Conservation (phyloP, 2,113 vertebrate genomes). For the Callospermophilus lateralis region DNA sequence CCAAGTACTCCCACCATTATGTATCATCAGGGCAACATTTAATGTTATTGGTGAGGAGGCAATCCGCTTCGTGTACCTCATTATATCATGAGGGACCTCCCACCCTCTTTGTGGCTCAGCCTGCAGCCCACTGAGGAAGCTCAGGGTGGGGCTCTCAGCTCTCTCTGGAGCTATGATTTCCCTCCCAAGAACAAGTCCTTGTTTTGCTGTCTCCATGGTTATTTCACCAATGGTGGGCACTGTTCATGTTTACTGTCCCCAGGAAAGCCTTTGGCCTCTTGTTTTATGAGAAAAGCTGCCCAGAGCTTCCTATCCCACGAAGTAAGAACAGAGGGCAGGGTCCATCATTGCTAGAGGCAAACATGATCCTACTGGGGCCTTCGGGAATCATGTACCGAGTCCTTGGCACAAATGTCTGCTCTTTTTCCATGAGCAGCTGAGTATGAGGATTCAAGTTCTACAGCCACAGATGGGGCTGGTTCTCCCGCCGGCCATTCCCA, state of each 20-base stretch:
- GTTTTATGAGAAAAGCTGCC: not conserved
- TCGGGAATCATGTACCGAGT: not conserved
- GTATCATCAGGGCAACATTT: not conserved
- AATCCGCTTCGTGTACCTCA: not conserved
- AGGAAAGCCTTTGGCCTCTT: fast-evolving
- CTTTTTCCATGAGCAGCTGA: not conserved
- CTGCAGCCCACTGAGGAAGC: fast-evolving
- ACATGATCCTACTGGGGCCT: not conserved
- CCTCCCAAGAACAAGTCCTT: not conserved
- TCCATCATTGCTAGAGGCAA: not conserved
- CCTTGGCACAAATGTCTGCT: not conserved
- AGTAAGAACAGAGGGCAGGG: not conserved
- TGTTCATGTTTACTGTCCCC: fast-evolving
- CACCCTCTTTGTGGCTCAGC: not conserved
- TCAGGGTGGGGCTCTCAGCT: not conserved
- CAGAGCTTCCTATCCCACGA: fast-evolving
- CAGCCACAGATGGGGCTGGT: fast-evolving
- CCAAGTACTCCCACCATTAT: too few relatives aligned
- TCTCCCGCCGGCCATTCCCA: not conserved
- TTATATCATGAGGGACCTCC: too few relatives aligned
- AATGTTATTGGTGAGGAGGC: fast-evolving
- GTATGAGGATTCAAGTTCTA: not conserved
- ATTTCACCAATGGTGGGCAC: fast-evolving
- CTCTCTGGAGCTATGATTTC: not conserved
- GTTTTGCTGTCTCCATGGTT: fast-evolving